Evolutionary conservation across 2,888 invertebrate species (phyloP).

Genomic region (Drosophila melanosoma): DNA sequence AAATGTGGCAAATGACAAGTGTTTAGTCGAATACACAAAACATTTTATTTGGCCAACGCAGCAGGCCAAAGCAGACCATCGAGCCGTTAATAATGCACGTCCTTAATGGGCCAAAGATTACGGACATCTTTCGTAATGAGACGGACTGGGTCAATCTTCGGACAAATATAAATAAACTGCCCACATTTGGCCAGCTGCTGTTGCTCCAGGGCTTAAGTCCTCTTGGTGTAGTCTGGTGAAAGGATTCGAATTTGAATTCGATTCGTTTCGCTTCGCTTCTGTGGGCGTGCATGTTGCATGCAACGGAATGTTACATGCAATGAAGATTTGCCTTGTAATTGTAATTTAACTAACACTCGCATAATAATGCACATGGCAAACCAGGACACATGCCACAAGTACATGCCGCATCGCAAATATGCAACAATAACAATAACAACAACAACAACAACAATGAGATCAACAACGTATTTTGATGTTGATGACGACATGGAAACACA

Average conservation of each 20-base stretch:
- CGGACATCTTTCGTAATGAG: conserved; percentile 60
- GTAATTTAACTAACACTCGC: conserved; percentile 77
- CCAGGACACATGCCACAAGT: conserved; percentile 48
- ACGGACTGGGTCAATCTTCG: conserved; percentile 23
- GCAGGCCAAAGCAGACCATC: not conserved
- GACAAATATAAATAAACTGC: conserved; percentile 64
- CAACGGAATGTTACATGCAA: conserved; percentile 36
- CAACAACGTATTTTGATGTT: conserved; percentile 27
- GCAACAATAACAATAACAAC: conserved; percentile 34
- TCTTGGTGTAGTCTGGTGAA: conserved; percentile 13
- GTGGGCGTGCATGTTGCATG: conserved; percentile 37
- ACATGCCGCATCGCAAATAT: conserved; percentile 47
- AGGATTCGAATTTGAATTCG: not conserved
- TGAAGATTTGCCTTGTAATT: conserved; percentile 74
- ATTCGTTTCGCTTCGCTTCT: not conserved
- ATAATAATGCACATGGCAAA: conserved; percentile 62
- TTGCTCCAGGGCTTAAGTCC: conserved; percentile 27
- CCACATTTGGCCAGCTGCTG: conserved; percentile 35
- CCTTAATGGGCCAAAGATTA: conserved; percentile 63
- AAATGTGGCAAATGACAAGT: conserved; percentile 45
- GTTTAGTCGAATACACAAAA: conserved; percentile 42
- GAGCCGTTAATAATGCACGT: conserved; percentile 69
- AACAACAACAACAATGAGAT: conserved; percentile 18
- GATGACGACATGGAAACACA: conserved; percentile 57
- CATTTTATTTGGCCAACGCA: conserved; percentile 16